Evolutionary conservation across 2,888 invertebrate species (phyloP).

Genomic region (Liodrosophila aerea): DNA sequence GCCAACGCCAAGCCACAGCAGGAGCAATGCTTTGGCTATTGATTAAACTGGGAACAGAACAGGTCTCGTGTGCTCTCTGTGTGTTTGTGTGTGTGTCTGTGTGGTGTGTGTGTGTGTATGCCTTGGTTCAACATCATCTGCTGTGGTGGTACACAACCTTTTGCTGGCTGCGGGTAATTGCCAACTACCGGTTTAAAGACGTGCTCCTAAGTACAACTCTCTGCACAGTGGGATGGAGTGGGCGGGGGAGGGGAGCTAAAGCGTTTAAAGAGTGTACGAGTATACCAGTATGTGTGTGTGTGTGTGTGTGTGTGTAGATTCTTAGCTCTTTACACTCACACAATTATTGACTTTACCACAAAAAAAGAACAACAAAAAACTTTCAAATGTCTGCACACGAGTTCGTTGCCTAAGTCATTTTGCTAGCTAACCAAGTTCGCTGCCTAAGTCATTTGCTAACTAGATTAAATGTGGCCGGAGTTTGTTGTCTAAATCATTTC

Average conservation of each 20-base stretch:
- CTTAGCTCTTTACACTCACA: slow-evolving; percentile 32
- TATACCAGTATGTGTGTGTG: too few species aligned
- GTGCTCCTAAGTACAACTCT: slow-evolving; percentile 49
- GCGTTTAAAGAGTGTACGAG: neutral
- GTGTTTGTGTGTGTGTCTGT: slow-evolving; percentile 10
- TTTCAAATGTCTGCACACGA: slow-evolving; percentile 2
- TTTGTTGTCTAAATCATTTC: slow-evolving; percentile 15
- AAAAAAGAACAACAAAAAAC: slow-evolving; percentile 27
- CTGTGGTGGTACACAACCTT: slow-evolving; percentile 65
- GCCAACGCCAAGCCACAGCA: slow-evolving; percentile 53
- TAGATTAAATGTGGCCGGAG: neutral
- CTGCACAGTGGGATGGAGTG: neutral
- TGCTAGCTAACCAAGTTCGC: slow-evolving; percentile 1
- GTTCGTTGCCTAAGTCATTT: slow-evolving; percentile 7
- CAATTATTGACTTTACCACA: slow-evolving; percentile 50
- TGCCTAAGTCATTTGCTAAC: slow-evolving; percentile 3
- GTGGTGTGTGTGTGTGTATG: slow-evolving; percentile 25
- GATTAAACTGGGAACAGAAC: slow-evolving; percentile 75
- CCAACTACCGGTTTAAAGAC: slow-evolving; percentile 73
- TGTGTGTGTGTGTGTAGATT: neutral
- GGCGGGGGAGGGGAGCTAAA: neutral
- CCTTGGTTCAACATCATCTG: slow-evolving; percentile 52
- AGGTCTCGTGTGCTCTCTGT: slow-evolving; percentile 57
- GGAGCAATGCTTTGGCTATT: slow-evolving; percentile 63
- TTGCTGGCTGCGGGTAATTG: slow-evolving; percentile 66